Evolutionary conservation across 2,888 invertebrate genomes (phyloP), one percentile per base, ranked within the genome.

Genomic region (Phyllotreta cruciferae): DNA sequence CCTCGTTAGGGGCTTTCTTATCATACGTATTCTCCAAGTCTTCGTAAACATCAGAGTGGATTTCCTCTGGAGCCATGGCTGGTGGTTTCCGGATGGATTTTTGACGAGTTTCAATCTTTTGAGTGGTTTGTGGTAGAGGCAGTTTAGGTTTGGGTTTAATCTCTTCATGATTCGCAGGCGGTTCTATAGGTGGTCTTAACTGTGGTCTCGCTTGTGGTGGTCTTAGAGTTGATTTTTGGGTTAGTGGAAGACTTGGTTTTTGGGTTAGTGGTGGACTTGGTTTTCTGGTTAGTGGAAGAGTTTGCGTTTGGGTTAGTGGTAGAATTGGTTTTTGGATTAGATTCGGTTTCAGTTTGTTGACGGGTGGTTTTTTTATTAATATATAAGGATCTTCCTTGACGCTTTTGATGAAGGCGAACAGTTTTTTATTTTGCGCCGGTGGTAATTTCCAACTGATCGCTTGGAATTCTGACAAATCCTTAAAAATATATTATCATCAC

Each of bases 391-490:
- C 62, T n/a, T 34, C 45, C 42, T 64, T 67, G 9, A 70, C 24
- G 36, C 63, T 9, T n/a, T 52, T 50, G 35, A 70, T 50, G 52
- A 61, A 68, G 8, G 37, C 44, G 55, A 57, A 56, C 4, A 70
- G 13, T 36, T 11, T 56, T 49, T 42, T 64, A 45, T 55, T 64
- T 54, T 63, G 47, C 5, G 39, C 14, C 9, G n/a, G 1, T 5
- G 63, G 34, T 38, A 68, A 37, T 56, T 60, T 68, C 70, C 68
- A 68, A 38, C 54, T 60, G 6, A 64, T 41, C 9, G 62, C 57
- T 64, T 70, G 54, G 35, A 68, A 50, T 68, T 70, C 70, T 4
- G 47, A 49, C 11, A 68, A 58, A 1, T 61, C 56, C 70, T 70
- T 47, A 50, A 68, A 68, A 58, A 35, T 14, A 11, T 24, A 41